Base-by-base conservation (phyloP, 2,888 invertebrate genomes). In the Limnephilus marmoratus region DNA sequence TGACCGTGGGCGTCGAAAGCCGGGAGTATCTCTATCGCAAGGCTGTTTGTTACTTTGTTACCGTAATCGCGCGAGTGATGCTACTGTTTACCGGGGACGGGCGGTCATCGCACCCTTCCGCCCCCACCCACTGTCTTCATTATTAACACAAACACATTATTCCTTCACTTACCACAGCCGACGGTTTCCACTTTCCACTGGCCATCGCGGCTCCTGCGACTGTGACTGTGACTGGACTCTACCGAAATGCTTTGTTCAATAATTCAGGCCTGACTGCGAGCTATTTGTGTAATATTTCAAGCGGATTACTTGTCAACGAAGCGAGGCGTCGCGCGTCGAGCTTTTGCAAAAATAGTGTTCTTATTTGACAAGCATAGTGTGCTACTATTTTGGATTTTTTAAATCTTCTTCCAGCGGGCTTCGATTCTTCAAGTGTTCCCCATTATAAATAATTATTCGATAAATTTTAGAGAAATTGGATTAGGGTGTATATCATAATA, bases 101-200 rank as follows among this genome's bases (percentile, higher is more conserved):
- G n/a, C 86, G 86, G 86, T 86, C 86, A 86, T 41, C 49, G 86
- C 86, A 49, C 86, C 15, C 68, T n/a, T 24, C 68, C 68, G 9
- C 68, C 7, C 68, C 86, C 86, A n/a, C 49, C 85, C 85, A 86
- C 86, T 24, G 41, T 45, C 49, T 86, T 86, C 37, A 86, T 49
- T 86, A 86, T 86, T 41, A 86, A 86, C 41, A 49, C 86, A 24
- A 86, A 45, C 86, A 85, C 85, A 86, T 86, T 86, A 86, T 49
- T 86, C 86, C 86, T 86, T 49, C 86, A 86, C 86, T 86, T 86
- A 86, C 86, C 45, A 45, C 86, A 49, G 86, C 11, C 86, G 86
- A 45, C 86, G 29, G 41, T 41, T 45, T 29, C 29, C 45, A 45
- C 29, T 41, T 45, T 29, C 49, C 45, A 29, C 29, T 86, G 86